Evolutionary conservation across 2,797 vertebrate genomes (phyloP), one percentile per base, ranked within the genome.

Genomic region (Tachyglossus aculeatus): DNA sequence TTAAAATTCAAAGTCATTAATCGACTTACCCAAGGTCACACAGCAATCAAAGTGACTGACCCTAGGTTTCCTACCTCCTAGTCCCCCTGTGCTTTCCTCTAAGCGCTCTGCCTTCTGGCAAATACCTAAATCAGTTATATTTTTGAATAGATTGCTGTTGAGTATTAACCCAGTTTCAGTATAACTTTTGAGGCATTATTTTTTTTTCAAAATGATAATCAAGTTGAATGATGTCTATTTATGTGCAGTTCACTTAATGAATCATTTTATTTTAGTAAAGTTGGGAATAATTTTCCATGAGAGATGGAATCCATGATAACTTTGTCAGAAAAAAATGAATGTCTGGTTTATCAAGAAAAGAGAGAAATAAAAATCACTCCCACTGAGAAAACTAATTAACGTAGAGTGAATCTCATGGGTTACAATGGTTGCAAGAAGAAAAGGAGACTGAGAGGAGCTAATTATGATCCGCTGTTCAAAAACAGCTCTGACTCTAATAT

Each of bases 241-340:
- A 65, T 19, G 3, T 44, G 8, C 48, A 1, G 13, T 76, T 21
- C 29, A 77, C 74, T 67, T 47, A 57, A n/a, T 40, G 39, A 7
- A 22, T 61, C n/a, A 55, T 54, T 77, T 63, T 77, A 77, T 48
- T 55, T 77, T 55, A 57, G 59, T 68, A 79, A 83, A 62, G 52
- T 60, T 38, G 34, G 24, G 48, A 67, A 34, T 29, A 37, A 0
- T 21, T 15, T 71, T 69, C 64, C 53, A 45, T 33, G 25, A 21
- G 22, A 27, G 52, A 65, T 39, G 34, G 41, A 55, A 29, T 32
- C 33, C n/a, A 27, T 67, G 54, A 25, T 54, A 55, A 70, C n/a
- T n/a, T n/a, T n/a, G n/a, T n/a, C n/a, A n/a, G n/a, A n/a, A n/a
- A n/a, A n/a, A n/a, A n/a, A n/a, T n/a, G n/a, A n/a, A n/a, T 61